phyloP scores from a whole-genome alignment of 2,797 vertebrate species.

The Tarsius wallacei region DNA sequence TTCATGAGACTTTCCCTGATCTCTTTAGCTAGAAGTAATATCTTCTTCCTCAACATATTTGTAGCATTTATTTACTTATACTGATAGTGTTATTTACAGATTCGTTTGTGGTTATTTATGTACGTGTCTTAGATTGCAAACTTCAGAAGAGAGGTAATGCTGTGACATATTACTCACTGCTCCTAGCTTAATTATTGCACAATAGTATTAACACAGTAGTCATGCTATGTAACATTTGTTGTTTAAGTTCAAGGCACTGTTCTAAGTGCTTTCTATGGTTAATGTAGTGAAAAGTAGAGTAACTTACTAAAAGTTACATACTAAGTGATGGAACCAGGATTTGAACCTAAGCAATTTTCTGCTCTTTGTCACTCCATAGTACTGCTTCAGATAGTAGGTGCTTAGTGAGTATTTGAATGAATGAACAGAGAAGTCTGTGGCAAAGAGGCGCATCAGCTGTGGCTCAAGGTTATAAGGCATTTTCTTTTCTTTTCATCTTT shows the following conservation, averaged over 20 bases:
- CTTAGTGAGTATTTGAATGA: background rate
- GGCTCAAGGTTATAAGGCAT: background rate
- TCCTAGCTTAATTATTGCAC: background rate
- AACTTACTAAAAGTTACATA: background rate
- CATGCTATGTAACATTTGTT: background rate
- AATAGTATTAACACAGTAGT: background rate
- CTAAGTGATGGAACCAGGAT: background rate
- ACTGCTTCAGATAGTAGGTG: background rate
- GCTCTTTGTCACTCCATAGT: rapidly evolving
- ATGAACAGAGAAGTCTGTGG: background rate
- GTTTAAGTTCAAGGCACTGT: background rate
- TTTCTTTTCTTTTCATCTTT: background rate
- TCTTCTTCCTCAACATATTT: background rate
- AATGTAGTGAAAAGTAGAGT: background rate
- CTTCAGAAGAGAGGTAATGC: background rate
- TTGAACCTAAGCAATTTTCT: background rate
- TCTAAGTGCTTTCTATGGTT: background rate
- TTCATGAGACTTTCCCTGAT: background rate
- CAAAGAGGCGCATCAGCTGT: background rate
- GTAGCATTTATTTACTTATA: background rate
- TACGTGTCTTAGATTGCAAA: background rate
- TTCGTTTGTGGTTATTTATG: conserved; percentile 18
- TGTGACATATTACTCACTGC: background rate
- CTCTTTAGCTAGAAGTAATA: conserved; percentile 16
- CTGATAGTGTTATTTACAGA: background rate